phyloP scores from a whole-genome alignment of 35 echinoderm and acorn worm genomes.

The Ophioderma brevispina region DNA sequence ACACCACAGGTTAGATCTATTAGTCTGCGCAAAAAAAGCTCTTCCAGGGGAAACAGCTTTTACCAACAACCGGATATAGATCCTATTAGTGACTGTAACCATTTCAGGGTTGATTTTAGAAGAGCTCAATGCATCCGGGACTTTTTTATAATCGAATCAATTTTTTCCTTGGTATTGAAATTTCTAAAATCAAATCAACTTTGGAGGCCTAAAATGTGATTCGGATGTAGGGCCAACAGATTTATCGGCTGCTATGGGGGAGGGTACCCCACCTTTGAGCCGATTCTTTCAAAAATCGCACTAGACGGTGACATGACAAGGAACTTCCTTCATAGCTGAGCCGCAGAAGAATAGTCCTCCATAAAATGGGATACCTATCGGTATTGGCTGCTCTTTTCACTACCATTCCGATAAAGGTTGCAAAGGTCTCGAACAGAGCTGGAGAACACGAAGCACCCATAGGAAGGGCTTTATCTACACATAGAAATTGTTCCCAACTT shows the following conservation, averaged over 20 bases:
- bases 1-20: constrained; percentile 26
- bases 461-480: constrained; percentile 3
- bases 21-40: constrained; percentile 15
- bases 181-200: too few relatives aligned
- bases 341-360: not conserved
- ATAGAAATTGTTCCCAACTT: not conserved
- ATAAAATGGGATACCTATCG: not conserved
- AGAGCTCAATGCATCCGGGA: not conserved
- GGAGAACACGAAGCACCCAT: constrained; percentile 2
- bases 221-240: not conserved
- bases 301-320: not conserved
- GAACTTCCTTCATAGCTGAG: not conserved
- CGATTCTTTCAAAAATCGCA: not conserved
- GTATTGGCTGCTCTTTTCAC: not conserved
- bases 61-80: not conserved
- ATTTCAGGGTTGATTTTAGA: not conserved
- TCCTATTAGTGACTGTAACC: constrained; percentile 19
- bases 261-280: not conserved
- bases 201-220: too few relatives aligned
- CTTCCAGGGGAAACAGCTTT: not conserved
- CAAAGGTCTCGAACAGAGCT: not conserved
- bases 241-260: not conserved
- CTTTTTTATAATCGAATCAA: not conserved
- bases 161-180: not conserved
- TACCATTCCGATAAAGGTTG: not conserved